phyloP scores from a whole-genome alignment of 2,888 invertebrate species.

The Dendrolimus houi region DNA sequence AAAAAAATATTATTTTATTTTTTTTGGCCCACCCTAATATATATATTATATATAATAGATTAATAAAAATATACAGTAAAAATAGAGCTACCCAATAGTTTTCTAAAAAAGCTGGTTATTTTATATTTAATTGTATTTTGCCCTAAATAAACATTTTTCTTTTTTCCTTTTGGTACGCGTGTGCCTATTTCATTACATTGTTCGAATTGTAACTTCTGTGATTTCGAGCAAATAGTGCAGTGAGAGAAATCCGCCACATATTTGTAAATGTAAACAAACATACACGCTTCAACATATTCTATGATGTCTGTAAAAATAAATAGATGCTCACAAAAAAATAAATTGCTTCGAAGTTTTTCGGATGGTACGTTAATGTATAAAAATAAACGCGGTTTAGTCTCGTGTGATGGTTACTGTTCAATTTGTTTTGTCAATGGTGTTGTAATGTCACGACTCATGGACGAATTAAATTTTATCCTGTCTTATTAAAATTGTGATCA shows the following conservation, averaged over 20 bases:
- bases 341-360: constrained; percentile 8
- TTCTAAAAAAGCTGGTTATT: too few species aligned
- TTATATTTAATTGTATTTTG: too few species aligned
- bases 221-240: constrained; percentile 2
- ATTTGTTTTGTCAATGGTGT: not conserved
- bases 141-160: too few species aligned
- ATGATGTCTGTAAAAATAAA: constrained; percentile 16
- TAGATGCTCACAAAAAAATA: constrained; percentile 12
- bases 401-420: not conserved
- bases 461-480: too few species aligned
- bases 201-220: not conserved
- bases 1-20: too few species aligned
- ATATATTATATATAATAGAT: too few species aligned
- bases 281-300: constrained; percentile 11
- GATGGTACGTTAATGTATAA: constrained; percentile 1
- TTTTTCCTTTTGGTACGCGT: too few species aligned
- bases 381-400: constrained; percentile 9
- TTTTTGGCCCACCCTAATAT: too few species aligned
- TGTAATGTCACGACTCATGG: too few species aligned
- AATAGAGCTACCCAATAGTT: too few species aligned
- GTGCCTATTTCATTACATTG: not conserved
- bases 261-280: constrained; percentile 9
- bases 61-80: too few species aligned
- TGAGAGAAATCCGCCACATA: constrained; percentile 9
- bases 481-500: too few species aligned